Evolutionary conservation across 2,797 vertebrate species (phyloP), one percentile per base, ranked within the genome.

Genomic region (Leptoclinus maculatus): DNA sequence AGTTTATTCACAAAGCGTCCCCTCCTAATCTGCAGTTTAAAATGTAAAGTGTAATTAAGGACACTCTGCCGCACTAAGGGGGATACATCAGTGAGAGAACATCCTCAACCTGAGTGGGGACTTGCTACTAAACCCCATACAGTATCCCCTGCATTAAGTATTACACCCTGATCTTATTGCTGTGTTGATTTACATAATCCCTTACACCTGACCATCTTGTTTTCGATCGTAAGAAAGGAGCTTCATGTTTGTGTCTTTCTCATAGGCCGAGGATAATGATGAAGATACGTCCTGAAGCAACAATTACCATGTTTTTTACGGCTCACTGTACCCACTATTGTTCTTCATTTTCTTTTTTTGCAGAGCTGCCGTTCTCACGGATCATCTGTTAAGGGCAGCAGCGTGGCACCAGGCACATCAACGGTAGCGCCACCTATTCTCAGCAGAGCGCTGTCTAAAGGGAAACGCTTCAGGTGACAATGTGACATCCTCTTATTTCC

Each of bases 31-130:
- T 92, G 87, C 88, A 80, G 85, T 91, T 93, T 91, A 90, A 92
- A 92, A 90, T 93, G 89, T 91, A 92, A 93, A 91, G 89, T 90
- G 89, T 93, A 94, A 95, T 94, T 94, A 95, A 95, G 93, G 86
- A 90, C 78, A 74, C 85, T 82, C 71, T 75, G 78, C 56, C 71
- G 49, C 58, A 74, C 71, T 83, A 51, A 82, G 73, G 51, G 67
- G 49, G 80, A 56, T 47, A 78, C 83, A 87, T 92, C 85, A 56
- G 57, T 43, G 23, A 87, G 83, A 74, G 78, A 84, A 85, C 87
- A 88, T 84, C 69, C 81, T 76, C 76, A 82, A 78, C 74, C 29
- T 76, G 76, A 73, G 76, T 76, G 51, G 49, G 63, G 74, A 80
- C 78, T 68, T 64, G 58, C 71, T 79, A 63, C 81, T 69, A 77